Percentiles rank a stretch among this genome's conserved stretches.
phyloP scores from a whole-genome alignment of 2,113 vertebrate genomes.

The Ovis aries region DNA sequence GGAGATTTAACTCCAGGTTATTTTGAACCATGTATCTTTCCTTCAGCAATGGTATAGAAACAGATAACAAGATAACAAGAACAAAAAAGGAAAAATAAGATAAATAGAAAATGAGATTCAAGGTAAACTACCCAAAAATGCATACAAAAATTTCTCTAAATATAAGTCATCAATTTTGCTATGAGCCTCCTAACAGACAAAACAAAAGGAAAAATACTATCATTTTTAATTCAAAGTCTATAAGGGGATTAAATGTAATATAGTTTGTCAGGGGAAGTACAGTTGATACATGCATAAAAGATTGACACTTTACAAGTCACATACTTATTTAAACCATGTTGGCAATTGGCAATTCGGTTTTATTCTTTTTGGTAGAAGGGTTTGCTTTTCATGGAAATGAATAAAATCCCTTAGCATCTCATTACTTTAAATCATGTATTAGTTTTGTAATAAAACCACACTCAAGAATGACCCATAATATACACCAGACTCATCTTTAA shows the following conservation, averaged over 20 bases:
- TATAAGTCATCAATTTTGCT: background rate
- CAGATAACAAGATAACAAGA: background rate
- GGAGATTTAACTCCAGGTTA: background rate
- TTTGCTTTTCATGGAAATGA: background rate
- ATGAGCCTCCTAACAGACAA: background rate
- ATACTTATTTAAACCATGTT: background rate
- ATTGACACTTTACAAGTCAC: background rate
- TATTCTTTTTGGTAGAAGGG: background rate
- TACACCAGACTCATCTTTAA: background rate
- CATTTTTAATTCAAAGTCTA: background rate
- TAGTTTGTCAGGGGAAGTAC: background rate
- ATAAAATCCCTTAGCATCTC: background rate
- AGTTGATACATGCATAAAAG: background rate
- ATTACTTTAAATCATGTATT: background rate
- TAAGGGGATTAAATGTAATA: background rate
- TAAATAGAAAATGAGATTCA: background rate
- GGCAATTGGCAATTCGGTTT: background rate
- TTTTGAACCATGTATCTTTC: background rate
- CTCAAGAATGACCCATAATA: background rate
- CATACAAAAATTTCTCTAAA: background rate
- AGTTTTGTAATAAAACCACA: background rate
- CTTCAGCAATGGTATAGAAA: background rate
- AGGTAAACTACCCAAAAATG: background rate
- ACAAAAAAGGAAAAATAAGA: background rate
- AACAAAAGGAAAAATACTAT: conserved; percentile 1